Conservation (phyloP, 2,888 invertebrate species). For the Parnassius glacialis region DNA sequence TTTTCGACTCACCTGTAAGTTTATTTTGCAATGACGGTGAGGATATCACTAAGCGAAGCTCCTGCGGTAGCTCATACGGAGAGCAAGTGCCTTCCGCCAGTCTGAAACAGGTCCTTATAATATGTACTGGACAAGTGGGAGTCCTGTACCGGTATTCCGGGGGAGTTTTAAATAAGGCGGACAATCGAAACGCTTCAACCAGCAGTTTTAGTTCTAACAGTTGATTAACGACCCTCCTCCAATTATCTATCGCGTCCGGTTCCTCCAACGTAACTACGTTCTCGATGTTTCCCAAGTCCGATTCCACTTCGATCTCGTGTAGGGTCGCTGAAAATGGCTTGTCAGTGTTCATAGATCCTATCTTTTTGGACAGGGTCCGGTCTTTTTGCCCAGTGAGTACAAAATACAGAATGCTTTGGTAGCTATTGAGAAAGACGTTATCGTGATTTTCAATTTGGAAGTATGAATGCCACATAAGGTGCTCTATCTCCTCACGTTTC, state of each 20-base stretch:
- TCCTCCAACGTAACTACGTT: slow-evolving; percentile 61
- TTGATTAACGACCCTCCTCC: slow-evolving; percentile 74
- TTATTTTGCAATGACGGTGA: slow-evolving; percentile 62
- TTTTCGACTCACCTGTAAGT: slow-evolving; percentile 53
- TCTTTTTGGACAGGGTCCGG: slow-evolving; percentile 48
- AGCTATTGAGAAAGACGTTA: slow-evolving; percentile 55
- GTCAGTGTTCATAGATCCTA: slow-evolving; percentile 50
- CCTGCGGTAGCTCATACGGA: slow-evolving; percentile 83
- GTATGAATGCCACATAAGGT: slow-evolving; percentile 72
- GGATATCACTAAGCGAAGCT: slow-evolving; percentile 81
- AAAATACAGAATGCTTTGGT: slow-evolving; percentile 60
- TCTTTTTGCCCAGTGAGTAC: slow-evolving; percentile 65
- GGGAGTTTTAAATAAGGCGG: slow-evolving; percentile 76
- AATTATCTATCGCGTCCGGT: slow-evolving; percentile 59
- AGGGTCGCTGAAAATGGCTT: slow-evolving; percentile 62
- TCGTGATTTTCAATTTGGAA: slow-evolving; percentile 53
- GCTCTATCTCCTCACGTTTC: slow-evolving; percentile 66
- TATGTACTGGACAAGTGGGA: slow-evolving; percentile 74
- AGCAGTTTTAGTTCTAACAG: slow-evolving; percentile 81
- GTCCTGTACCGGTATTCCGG: slow-evolving; percentile 58
- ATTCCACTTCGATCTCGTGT: slow-evolving; percentile 68
- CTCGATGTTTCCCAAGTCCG: slow-evolving; percentile 69
- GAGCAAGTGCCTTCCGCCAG: slow-evolving; percentile 83
- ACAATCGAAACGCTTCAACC: slow-evolving; percentile 82
- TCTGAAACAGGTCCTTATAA: slow-evolving; percentile 82